phyloP scores from a whole-genome alignment of 2,113 vertebrate species.

The Crypturellus undulatus region DNA sequence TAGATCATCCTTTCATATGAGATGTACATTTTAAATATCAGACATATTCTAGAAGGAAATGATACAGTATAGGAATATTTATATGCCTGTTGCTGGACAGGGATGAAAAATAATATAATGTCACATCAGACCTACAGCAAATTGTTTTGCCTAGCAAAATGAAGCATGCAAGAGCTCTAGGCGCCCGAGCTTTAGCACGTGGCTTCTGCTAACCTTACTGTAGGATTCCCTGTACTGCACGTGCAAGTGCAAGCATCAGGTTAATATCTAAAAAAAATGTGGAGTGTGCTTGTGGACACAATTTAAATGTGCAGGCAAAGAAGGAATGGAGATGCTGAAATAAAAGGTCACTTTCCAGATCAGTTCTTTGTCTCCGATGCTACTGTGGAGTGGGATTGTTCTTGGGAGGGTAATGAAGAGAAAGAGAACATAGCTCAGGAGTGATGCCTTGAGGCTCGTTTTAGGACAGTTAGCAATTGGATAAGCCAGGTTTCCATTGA shows the following conservation, averaged over 20 bases:
- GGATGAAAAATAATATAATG: not conserved
- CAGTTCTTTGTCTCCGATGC: not conserved
- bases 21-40: not conserved
- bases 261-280: not conserved
- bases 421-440: accelerated
- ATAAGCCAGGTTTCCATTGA: not conserved
- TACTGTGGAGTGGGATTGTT: not conserved
- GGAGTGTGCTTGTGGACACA: not conserved
- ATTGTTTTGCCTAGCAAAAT: not conserved
- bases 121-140: not conserved
- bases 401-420: not conserved
- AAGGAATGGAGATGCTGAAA: not conserved
- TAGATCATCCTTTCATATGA: not conserved
- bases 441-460: not conserved
- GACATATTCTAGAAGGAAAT: not conserved
- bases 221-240: not conserved
- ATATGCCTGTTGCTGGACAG: not conserved
- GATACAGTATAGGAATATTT: not conserved
- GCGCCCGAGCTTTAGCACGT: not conserved
- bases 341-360: not conserved
- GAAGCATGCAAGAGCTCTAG: not conserved
- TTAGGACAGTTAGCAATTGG: not conserved
- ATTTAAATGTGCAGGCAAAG: not conserved
- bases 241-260: not conserved
- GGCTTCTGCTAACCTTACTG: not conserved